Evolutionary conservation across 2,797 vertebrate genomes (phyloP), one percentile per base, ranked within the genome.

Genomic region (Spea hammondii): DNA sequence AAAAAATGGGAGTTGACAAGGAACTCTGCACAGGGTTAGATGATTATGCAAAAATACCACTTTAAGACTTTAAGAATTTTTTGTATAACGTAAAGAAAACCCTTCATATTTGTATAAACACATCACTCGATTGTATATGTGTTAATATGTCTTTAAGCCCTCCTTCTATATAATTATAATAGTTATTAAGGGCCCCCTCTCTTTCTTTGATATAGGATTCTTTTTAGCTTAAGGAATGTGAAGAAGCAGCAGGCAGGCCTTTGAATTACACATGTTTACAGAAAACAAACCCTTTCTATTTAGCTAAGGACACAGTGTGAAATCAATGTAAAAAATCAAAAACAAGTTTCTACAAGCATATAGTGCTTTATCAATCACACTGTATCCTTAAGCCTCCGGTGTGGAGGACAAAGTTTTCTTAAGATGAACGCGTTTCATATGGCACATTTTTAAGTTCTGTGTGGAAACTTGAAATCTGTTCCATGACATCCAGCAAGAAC

Each of bases 371-470:
- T 74, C 57, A 45, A 60, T 74, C 48, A 53, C 48, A 48, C 11
- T 7, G 47, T 62, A 54, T 64, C 72, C 48, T 44, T 51, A 13
- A 55, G 55, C 51, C 14, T 65, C 50, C 47, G 32, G 59, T 68
- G 71, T 45, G 60, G 50, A 75, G 65, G 78, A n/a, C 72, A 74
- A 74, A 79, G 65, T 64, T 74, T 74, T 72, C 14, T 8, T 44
- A 66, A 72, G 17, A 72, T 17, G 50, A 72, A 65, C 50, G n/a
- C 51, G 8, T 72, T 7, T 67, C 45, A 48, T 60, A 6, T 74
- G 78, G 48, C 71, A 62, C 54, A 68, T 47, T 57, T 78, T 62
- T 11, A 53, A 48, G 50, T 60, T n/a, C 32, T 79, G 46, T 79
- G 72, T 79, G 54, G 70, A 59, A 79, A 73, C 17, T 49, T 79